phyloP scores from a whole-genome alignment of 2,888 invertebrate genomes.

The Schizaphis graminum region DNA sequence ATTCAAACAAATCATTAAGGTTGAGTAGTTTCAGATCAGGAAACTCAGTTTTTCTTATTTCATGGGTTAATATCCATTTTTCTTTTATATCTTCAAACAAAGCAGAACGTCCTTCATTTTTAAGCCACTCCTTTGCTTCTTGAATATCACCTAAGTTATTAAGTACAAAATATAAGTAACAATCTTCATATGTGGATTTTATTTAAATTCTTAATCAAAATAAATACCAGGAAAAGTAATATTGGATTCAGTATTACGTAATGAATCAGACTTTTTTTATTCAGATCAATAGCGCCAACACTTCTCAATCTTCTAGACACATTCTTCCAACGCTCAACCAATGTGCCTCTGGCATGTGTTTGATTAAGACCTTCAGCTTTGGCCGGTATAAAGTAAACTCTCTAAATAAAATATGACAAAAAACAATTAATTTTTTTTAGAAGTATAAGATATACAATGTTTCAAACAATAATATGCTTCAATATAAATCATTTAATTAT shows the following conservation, averaged over 20 bases:
- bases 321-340: neutral
- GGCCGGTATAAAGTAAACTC: constrained; percentile 19
- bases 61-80: constrained; percentile 1
- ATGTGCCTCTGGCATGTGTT: neutral
- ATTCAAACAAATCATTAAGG: neutral
- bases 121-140: constrained; percentile 6
- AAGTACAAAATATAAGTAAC: neutral
- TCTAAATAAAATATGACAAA: constrained; percentile 6
- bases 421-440: neutral
- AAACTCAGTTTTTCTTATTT: constrained; percentile 13
- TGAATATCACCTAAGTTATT: neutral
- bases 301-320: constrained; percentile 15
- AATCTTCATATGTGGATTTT: neutral
- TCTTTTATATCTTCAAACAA: constrained; percentile 1
- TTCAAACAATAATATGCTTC: no score
- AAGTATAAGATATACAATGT: no score
- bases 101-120: neutral
- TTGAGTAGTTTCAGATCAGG: neutral
- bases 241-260: neutral
- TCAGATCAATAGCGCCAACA: neutral
- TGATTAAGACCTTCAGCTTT: neutral
- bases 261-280: constrained; percentile 3
- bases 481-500: no score
- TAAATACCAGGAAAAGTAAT: constrained; percentile 10
- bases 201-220: constrained; percentile 4